These are phyloP conservation scores for Astropecten irregularis DNA, from an alignment of 53 echinoderm and acorn worm genomes.

Conservation along the genomic window DNA sequence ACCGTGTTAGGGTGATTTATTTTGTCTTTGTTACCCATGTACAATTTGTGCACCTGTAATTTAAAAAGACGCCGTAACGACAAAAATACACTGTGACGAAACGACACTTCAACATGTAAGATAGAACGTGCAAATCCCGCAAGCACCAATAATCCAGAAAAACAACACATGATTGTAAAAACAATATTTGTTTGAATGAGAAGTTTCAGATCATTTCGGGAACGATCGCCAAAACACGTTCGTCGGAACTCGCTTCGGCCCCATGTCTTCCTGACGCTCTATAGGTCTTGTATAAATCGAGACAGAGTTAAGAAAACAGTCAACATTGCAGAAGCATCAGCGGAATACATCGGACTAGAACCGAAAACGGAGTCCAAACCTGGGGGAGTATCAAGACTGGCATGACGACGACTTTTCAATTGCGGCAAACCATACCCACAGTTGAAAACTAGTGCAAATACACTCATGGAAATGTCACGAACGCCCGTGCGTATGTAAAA, in stretches of 20 bases:
- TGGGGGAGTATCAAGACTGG: not conserved
- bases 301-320: not conserved
- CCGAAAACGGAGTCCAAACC: not conserved
- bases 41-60: too few relatives aligned
- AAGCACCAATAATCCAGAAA: too few relatives aligned
- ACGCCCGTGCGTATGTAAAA: conserved; percentile 8
- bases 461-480: conserved; percentile 2
- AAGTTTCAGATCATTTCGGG: too few relatives aligned
- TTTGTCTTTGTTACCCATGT: too few relatives aligned
- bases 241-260: not conserved
- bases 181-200: too few relatives aligned
- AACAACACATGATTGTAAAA: too few relatives aligned
- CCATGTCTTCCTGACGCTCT: not conserved
- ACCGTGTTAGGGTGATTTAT: too few relatives aligned
- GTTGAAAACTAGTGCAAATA: conserved; percentile 28
- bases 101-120: too few relatives aligned
- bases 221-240: not conserved
- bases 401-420: not conserved
- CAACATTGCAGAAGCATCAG: not conserved
- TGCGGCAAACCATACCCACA: not conserved
- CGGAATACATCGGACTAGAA: not conserved
- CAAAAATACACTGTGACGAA: too few relatives aligned
- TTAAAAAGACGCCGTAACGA: too few relatives aligned
- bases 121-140: too few relatives aligned
- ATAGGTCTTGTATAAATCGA: not conserved